Base-by-base conservation (phyloP, 2,113 vertebrate species). In the Oreochromis niloticus region DNA sequence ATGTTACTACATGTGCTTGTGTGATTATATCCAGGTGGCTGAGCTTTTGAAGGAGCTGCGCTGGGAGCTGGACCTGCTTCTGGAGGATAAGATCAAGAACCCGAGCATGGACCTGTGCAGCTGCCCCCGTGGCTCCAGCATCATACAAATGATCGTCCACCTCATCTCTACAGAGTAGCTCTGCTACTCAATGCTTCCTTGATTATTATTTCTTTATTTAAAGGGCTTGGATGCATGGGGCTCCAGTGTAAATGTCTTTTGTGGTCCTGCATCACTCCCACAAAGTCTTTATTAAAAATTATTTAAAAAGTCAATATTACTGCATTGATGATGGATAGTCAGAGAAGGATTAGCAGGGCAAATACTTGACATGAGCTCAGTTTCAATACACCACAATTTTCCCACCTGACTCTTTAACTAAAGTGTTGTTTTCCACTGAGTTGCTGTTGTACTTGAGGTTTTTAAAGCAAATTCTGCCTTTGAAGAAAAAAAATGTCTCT, bases 21-120 rank as follows among this genome's bases (percentile, higher is more conserved):
- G n/a, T 88, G 32, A 68, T 19, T 22, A 22, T 4, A 9, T 30
- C 13, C 56, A 99, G 99, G 97, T 99, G 89, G 98, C 97, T 0
- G 99, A 99, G 93, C 92, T 99, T 93, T 97, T 99, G 57, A 99
- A 97, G 34, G 98, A 98, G 95, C 96, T 99, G 86, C 97, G 98
- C 81, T 97, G 96, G 46, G 98, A 99, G 92, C 95, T 99, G 39
- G 99, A 99, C 93, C 97, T 98, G 92, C 96, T 99, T 32, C 96
- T 99, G 80, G 98, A 99, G 91, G 98, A 99, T 86, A 99, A 99
- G 93, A 99, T 99, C 91, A 97, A 96, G 90, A 98, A 95, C 61
- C 99, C 99, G 1, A 98, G 96, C 95, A 98, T 98, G 91, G 98
- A 99, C 93, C 89, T 99, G 75, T 98, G 97, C 71, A 94, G 91